These are phyloP conservation scores for Cardiocondyla obscurior DNA, from an alignment of 1,140 invertebrate species.

Conservation along the genomic window DNA sequence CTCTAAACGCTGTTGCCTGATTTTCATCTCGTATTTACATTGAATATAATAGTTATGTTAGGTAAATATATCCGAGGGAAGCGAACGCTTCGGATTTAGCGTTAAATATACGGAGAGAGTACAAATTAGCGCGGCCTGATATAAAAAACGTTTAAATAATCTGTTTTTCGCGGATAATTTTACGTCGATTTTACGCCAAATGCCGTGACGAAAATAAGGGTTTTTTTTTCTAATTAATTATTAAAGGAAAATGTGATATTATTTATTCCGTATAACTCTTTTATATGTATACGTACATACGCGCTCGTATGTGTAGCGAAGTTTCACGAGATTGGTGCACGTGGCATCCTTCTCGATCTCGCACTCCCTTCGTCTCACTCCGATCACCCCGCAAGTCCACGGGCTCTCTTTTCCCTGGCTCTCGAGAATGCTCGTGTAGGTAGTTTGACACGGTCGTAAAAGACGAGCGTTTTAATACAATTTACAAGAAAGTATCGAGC, in stretches of 20 bases:
- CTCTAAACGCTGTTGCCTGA: slow-evolving; percentile 34
- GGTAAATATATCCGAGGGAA: slow-evolving; percentile 25
- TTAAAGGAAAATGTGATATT: too few species aligned
- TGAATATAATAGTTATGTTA: slow-evolving; percentile 39
- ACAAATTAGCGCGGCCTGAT: neutral
- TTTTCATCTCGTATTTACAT: slow-evolving; percentile 36
- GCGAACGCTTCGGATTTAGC: slow-evolving; percentile 17
- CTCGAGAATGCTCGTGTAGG: slow-evolving; percentile 76
- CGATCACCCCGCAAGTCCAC: neutral
- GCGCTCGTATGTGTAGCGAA: neutral
- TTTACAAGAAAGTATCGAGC: slow-evolving; percentile 83
- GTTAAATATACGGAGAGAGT: slow-evolving; percentile 1
- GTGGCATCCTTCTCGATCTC: slow-evolving; percentile 31
- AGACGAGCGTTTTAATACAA: slow-evolving; percentile 84
- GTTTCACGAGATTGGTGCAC: slow-evolving; percentile 7
- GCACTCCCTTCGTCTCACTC: neutral
- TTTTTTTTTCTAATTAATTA: too few species aligned
- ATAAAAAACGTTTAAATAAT: neutral
- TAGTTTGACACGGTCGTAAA: slow-evolving; percentile 84
- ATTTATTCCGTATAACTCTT: too few species aligned
- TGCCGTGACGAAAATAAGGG: too few species aligned
- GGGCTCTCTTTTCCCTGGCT: slow-evolving; percentile 49
- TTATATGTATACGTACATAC: too few species aligned
- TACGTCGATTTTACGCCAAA: neutral
- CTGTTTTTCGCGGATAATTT: neutral